Base-by-base conservation (phyloP, 2,797 vertebrate species). In the Ispidina picta region DNA sequence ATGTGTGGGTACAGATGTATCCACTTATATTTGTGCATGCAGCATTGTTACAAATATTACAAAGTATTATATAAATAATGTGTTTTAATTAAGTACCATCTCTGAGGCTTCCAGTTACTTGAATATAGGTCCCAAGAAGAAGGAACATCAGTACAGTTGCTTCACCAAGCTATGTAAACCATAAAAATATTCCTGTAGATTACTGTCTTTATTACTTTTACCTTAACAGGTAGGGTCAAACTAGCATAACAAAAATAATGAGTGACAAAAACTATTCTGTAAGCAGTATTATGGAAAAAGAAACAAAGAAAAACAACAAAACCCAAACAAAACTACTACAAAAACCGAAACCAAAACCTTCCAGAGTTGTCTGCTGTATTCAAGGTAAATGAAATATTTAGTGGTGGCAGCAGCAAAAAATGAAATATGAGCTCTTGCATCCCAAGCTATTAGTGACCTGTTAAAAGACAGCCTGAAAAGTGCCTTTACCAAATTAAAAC, bases 381-480 rank as follows among this genome's bases (percentile, higher is more conserved):
- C 92, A 96, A 96, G 80, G 94, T 95, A 97, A 95, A 98, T 98
- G 95, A 98, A 98, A 98, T 97, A 98, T 97, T 97, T 97, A 98
- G 96, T 90, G 83, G 91, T 96, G 91, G 93, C 91, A 95, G 94
- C 94, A 97, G 96, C 82, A 96, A 87, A 95, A 96, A 97, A 97
- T 96, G 97, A 97, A 96, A 97, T 97, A 97, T 89, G 97, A 97
- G 93, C 90, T 97, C 94, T 93, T 95, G 92, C 95, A 97, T 97
- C 96, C 91, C 94, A 96, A 96, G 96, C 97, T 97, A 97, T 97
- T 98, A 97, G 97, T 97, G 96, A 97, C 96, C 94, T 97, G 96
- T 96, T 97, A 94, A 96, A 97, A 97, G 95, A 97, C 94, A 97
- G 96, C 93, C 96, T 96, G 96, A 95, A 95, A 97, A 96, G 96